Base-by-base conservation (phyloP, 2,888 invertebrate genomes). In the Lepidonotus clava region DNA sequence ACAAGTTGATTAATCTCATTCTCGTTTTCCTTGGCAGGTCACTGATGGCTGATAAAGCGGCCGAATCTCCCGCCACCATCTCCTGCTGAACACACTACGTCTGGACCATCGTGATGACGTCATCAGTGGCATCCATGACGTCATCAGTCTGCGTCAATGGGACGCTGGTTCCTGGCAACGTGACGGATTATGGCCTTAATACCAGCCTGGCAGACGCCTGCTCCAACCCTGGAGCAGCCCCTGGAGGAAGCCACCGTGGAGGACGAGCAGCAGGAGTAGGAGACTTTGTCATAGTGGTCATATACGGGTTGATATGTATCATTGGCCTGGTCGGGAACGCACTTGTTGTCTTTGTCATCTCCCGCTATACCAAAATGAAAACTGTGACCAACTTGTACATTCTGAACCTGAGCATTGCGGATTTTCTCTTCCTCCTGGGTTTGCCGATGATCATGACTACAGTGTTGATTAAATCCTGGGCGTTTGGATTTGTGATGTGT, bases 351-450 rank as follows among this genome's bases (percentile, higher is more conserved):
- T 88, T 88, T 71, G 90, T 90, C 34, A 86, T 89, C 46, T 36
- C 80, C 14, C 83, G 88, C 21, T 90, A 90, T 66, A 84, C 90
- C n/a, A 89, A 90, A 53, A 90, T 90, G 90, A 90, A 90, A 80
- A 90, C 90, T 21, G 89, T 90, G 4, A 88, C 89, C 18, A 90
- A 90, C 87, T 36, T 87, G 76, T 90, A 88, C 88, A 90, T 90
- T 51, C 87, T 90, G 66, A 90, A 90, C 67, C 85, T 90, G 40
- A 87, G 89, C 40, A 84, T 90, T 14, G 90, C 90, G 24, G 90
- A 90, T 80, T 53, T 86, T 21, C 28, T 89, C 36, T 90, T 88
- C 87, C 87, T 90, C 21, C 71, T 88, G n/a, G 88, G 89, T 0
- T 61, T 90, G 21, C 90, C 90, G 1, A 71, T 90, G 56, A 66